These are phyloP conservation scores for Ips typographus DNA, from an alignment of 1,140 invertebrate genomes.

Conservation along the genomic window DNA sequence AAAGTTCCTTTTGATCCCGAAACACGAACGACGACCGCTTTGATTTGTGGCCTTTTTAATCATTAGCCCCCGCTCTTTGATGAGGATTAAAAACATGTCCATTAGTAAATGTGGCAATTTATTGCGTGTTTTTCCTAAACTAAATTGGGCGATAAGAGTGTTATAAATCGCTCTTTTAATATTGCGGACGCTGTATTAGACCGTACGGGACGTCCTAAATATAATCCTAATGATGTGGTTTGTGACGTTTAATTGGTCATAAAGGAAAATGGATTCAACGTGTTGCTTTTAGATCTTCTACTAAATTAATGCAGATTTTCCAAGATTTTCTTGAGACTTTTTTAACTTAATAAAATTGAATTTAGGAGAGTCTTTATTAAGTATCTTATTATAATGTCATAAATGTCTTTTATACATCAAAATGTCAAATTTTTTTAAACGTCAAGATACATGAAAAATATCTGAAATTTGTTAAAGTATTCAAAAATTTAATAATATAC, in stretches of 20 bases:
- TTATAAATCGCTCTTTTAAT: constrained; percentile 2
- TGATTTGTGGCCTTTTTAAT: constrained; percentile 34
- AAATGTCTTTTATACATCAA: no score
- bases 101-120: constrained; percentile 31
- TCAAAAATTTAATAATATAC: no score
- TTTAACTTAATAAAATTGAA: no score
- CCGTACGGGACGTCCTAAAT: not conserved
- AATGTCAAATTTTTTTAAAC: no score
- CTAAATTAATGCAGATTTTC: not conserved
- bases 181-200: not conserved
- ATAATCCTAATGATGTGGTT: not conserved
- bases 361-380: no score
- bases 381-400: no score
- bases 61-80: constrained; percentile 23
- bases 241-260: not conserved
- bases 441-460: no score
- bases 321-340: no score
- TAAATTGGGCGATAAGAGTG: constrained; percentile 21
- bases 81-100: constrained; percentile 31
- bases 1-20: constrained; percentile 29
- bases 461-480: no score
- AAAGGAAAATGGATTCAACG: constrained; percentile 3
- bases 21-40: constrained; percentile 16
- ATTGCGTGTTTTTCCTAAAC: constrained; percentile 25
- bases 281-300: not conserved